phyloP scores from a whole-genome alignment of 2,797 vertebrate genomes.

The Mus caroli region DNA sequence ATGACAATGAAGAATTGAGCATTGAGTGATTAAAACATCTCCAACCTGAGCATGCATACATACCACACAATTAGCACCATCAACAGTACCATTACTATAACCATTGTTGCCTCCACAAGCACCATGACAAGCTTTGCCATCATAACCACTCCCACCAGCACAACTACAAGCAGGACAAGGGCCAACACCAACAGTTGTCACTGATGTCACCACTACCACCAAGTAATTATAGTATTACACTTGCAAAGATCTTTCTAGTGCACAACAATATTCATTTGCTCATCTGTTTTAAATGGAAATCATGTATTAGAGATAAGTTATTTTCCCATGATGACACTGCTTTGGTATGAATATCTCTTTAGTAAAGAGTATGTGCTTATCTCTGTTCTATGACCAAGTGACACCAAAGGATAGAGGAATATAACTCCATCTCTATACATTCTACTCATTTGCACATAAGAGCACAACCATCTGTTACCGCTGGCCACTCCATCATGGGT shows the following conservation, averaged over 20 bases:
- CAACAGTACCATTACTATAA: not conserved
- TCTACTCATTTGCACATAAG: not conserved
- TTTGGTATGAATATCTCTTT: not conserved
- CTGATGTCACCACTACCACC: not conserved
- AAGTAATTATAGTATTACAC: not conserved
- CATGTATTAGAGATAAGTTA: not conserved
- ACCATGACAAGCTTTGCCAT: not conserved
- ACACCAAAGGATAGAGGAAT: not conserved
- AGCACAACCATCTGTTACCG: not conserved
- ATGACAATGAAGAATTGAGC: not conserved
- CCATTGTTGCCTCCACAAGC: not conserved
- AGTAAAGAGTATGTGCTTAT: not conserved
- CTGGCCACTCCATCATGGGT: not conserved
- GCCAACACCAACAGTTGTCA: not conserved
- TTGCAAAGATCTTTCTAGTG: not conserved
- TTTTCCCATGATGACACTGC: not conserved
- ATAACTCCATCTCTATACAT: not conserved
- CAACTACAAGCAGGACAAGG: not conserved
- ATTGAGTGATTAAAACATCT: not conserved
- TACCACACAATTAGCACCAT: not conserved
- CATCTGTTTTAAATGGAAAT: not conserved
- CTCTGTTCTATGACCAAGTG: not conserved
- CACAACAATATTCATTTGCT: not conserved
- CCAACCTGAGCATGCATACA: not conserved
- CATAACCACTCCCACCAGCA: not conserved